Conservation (phyloP, 1,140 invertebrate genomes). For the Rhopalosiphum maidis region DNA sequence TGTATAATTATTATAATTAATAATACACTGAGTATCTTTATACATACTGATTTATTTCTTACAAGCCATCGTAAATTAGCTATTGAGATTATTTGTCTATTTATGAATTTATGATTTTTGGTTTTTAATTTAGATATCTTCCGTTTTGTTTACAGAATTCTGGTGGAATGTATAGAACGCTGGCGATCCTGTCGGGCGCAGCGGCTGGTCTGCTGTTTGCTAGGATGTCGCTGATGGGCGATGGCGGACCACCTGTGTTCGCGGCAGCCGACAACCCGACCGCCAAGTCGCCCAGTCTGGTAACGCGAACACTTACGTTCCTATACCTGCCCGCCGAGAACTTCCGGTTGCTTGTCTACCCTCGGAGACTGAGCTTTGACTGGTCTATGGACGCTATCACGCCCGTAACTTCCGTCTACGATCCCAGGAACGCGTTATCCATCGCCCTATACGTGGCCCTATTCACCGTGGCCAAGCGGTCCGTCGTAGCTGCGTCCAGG, state of each 20-base stretch:
- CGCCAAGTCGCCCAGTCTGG: conserved; percentile 74
- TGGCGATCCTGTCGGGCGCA: conserved; percentile 69
- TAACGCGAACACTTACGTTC: conserved; percentile 83
- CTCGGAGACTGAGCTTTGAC: conserved; percentile 86
- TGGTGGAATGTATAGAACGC: conserved; percentile 63
- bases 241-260: conserved; percentile 76
- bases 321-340: conserved; percentile 88
- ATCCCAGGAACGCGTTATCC: conserved; percentile 77
- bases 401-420: conserved; percentile 74
- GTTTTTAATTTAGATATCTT: background rate
- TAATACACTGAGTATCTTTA: background rate
- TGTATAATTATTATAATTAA: too few relatives aligned
- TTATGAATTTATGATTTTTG: background rate
- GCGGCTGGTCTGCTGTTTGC: conserved; percentile 69
- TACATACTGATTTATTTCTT: too few relatives aligned
- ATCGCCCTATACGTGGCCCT: conserved; percentile 72
- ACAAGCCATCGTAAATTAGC: too few relatives aligned
- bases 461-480: conserved; percentile 61
- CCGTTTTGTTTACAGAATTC: background rate
- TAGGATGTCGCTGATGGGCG: conserved; percentile 71
- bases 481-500: background rate
- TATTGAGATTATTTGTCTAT: background rate
- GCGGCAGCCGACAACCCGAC: conserved; percentile 90
- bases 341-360: conserved; percentile 80
- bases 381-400: conserved; percentile 96